Conservation (phyloP, 2,888 invertebrate genomes). For the Mactromeris polynyma region DNA sequence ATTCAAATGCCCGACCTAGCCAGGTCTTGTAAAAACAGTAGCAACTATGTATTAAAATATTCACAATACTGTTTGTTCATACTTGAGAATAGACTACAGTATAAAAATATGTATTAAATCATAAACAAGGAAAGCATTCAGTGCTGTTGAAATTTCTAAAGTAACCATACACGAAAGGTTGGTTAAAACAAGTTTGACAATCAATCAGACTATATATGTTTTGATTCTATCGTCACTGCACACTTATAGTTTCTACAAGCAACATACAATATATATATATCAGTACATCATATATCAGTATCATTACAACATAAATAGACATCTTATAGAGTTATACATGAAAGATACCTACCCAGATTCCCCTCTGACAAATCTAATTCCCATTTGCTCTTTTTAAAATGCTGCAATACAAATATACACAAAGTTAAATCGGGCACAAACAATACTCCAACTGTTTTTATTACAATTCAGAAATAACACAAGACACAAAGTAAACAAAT, state of each 20-base stretch:
- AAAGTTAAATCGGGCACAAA: not conserved
- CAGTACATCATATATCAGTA: not conserved
- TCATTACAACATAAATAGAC: not conserved
- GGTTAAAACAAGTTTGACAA: too few species aligned
- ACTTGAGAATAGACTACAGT: too few species aligned
- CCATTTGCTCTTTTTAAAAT: conserved; percentile 89
- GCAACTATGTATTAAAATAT: too few species aligned
- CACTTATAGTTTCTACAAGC: not conserved
- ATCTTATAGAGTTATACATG: not conserved
- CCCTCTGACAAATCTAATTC: conserved; percentile 94
- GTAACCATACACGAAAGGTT: too few species aligned
- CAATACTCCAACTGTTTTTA: not conserved
- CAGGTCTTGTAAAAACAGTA: too few species aligned
- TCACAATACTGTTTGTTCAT: too few species aligned
- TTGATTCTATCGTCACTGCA: not conserved
- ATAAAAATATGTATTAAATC: too few species aligned
- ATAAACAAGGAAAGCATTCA: too few species aligned
- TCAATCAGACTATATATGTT: too few species aligned
- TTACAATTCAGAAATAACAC: not conserved
- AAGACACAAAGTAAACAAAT: not conserved
- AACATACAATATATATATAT: not conserved
- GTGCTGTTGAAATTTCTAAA: too few species aligned
- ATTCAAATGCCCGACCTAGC: too few species aligned
- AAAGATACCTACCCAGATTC: conserved; percentile 92
- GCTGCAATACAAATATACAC: conserved; percentile 69